Conservation (phyloP, 2,888 invertebrate species). For the Apomyelois bistriatella region DNA sequence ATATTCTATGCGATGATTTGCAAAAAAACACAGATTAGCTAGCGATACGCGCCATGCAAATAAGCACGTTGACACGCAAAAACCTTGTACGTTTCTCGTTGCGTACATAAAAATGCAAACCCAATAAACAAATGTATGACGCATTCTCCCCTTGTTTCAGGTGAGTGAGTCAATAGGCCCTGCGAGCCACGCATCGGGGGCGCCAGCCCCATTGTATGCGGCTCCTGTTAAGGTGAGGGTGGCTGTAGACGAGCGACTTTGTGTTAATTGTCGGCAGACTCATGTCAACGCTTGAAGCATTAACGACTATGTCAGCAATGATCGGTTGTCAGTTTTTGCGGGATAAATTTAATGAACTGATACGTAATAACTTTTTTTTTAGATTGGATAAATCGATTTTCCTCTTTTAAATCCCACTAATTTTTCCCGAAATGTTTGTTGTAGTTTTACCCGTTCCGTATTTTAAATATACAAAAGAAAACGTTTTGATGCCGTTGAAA, state of each 20-base stretch:
- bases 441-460: too few species aligned
- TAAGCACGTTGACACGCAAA: conserved; percentile 18
- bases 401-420: too few species aligned
- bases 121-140: conserved; percentile 37
- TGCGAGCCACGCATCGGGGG: conserved; percentile 39
- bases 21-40: background rate
- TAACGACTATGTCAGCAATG: background rate
- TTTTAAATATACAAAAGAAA: too few species aligned
- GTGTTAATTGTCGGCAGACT: background rate
- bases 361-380: too few species aligned
- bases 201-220: conserved; percentile 36
- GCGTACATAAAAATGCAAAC: conserved; percentile 37
- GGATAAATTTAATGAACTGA: too few species aligned
- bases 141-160: conserved; percentile 54
- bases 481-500: too few species aligned
- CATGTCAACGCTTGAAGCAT: background rate
- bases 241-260: conserved; percentile 7
- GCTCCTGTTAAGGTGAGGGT: conserved; percentile 19
- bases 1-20: background rate
- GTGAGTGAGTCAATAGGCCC: conserved; percentile 52
- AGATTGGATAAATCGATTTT: too few species aligned
- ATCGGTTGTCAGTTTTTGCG: too few species aligned
- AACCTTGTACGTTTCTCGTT: conserved; percentile 24
- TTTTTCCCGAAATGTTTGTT: too few species aligned
- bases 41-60: conserved; percentile 19